phyloP scores from a whole-genome alignment of 1,140 invertebrate species.

The Pissodes strobi region DNA sequence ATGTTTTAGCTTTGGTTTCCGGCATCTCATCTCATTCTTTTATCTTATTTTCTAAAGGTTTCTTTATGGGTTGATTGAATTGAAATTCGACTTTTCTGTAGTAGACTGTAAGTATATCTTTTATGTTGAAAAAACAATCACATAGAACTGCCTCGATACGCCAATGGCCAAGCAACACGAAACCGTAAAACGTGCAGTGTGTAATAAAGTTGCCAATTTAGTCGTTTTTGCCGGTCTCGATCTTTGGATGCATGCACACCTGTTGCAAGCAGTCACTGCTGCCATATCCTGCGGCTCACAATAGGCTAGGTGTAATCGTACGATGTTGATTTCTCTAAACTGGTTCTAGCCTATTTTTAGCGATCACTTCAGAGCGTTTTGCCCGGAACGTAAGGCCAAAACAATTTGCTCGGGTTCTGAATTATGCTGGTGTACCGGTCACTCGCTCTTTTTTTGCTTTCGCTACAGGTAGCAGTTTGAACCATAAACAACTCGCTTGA shows the following conservation, averaged over 20 bases:
- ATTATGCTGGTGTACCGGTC: no score
- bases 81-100: no score
- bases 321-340: constrained; percentile 26
- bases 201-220: constrained; percentile 24
- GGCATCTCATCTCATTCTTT: no score
- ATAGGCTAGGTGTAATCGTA: constrained; percentile 22
- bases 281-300: constrained; percentile 13
- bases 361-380: background rate
- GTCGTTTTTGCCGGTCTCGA: constrained; percentile 22
- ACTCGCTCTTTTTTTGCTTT: no score
- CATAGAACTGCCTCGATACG: background rate
- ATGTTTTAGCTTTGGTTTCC: no score
- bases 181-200: constrained; percentile 21
- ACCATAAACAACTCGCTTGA: no score
- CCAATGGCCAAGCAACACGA: constrained; percentile 1
- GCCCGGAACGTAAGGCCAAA: constrained; percentile 7
- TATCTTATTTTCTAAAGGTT: no score
- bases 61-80: no score
- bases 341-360: constrained; percentile 15
- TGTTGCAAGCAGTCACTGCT: constrained; percentile 13
- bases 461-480: no score
- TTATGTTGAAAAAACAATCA: no score
- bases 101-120: no score
- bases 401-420: background rate
- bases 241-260: constrained; percentile 23